Evolutionary conservation across 2,113 vertebrate species (phyloP).

Genomic region (Gopherus flavomarginatus): DNA sequence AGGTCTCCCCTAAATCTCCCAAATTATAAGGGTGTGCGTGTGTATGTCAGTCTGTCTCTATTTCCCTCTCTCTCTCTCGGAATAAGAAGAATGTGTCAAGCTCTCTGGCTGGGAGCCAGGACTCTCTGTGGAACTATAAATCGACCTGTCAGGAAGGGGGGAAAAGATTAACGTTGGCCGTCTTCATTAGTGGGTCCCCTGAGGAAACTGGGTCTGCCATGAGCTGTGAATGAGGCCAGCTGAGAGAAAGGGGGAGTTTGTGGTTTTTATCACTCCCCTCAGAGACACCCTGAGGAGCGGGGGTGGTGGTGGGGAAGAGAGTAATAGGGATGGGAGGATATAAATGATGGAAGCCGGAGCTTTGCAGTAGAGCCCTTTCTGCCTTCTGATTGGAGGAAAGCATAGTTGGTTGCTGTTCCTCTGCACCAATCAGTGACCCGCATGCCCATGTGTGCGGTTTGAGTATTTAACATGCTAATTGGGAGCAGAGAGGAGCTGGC

Average conservation of each 20-base stretch:
- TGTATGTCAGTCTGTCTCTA: background rate
- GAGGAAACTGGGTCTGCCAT: slow-evolving; percentile 80
- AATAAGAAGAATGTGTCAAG: slow-evolving; percentile 82
- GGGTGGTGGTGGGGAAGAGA: slow-evolving; percentile 31
- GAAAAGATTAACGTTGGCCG: slow-evolving; percentile 86
- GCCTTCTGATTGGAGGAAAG: slow-evolving; percentile 68
- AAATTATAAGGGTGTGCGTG: background rate
- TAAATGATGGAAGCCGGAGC: slow-evolving; percentile 75
- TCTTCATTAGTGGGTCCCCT: slow-evolving; percentile 86
- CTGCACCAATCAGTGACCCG: slow-evolving; percentile 75
- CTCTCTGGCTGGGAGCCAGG: slow-evolving; percentile 83
- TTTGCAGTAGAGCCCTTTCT: slow-evolving; percentile 54
- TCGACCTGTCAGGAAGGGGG: slow-evolving; percentile 86
- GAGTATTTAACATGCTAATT: slow-evolving; percentile 85
- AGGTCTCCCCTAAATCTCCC: slow-evolving; percentile 47
- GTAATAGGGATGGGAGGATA: slow-evolving; percentile 70
- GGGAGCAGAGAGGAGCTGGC: slow-evolving; percentile 78
- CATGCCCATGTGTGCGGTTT: slow-evolving; percentile 77
- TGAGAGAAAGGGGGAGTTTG: slow-evolving; percentile 74
- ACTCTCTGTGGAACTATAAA: slow-evolving; percentile 86
- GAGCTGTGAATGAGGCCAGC: slow-evolving; percentile 79
- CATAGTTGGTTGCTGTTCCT: slow-evolving; percentile 73
- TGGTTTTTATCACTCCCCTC: slow-evolving; percentile 75
- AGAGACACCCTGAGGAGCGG: slow-evolving; percentile 69
- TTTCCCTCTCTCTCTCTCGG: slow-evolving; percentile 44